Base-by-base conservation (phyloP, 2,113 vertebrate genomes). In the Clarias macrocephalus region DNA sequence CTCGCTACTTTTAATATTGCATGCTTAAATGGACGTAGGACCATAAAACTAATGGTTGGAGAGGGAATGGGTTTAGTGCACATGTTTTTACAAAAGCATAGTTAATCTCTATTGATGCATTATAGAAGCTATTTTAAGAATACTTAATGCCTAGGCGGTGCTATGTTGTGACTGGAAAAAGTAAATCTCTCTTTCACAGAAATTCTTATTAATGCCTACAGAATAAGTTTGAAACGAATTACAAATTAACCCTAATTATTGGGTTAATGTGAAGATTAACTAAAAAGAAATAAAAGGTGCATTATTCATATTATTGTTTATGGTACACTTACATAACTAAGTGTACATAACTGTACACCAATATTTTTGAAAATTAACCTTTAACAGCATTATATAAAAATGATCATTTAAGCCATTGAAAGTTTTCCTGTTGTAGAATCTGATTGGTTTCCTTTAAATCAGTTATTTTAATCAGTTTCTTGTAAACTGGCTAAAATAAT, bases 1-100 rank as follows among this genome's bases (percentile, higher is more conserved):
- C 79, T 91, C 11, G 18, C 86, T 88, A 73, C 33, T 5, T 80
- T 79, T 91, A 80, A 85, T 81, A 85, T 82, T 56, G 57, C 42
- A 81, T 33, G 52, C 42, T 72, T 42, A 75, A 75, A 86, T 54
- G 33, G 82, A 83, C 28, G 59, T 72, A 37, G 28, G 1, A 30
- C 68, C 75, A 48, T 25, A 59, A 88, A 82, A 86, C 73, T 56
- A 68, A 68, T 30, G 77, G 18, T 59, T 23, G 56, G 75, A 28
- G 56, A 37, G 19, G 57, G 30, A 81, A 10, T 12, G 65, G n/a
- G 28, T 83, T 83, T 70, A 19, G 48, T 33, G 48, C 63, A 56
- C 54, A 54, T 0, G 9, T 83, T 54, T 83, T 54, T 37, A 12
- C 7, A 11, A 62, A 80, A 60, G 48, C 77, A 81, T 33, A 62